Percentiles rank a stretch among this genome's conserved stretches.
These are phyloP conservation scores for Gonocerus acuteangulatus DNA, from an alignment of 2,888 invertebrate genomes.

Conservation along the genomic window DNA sequence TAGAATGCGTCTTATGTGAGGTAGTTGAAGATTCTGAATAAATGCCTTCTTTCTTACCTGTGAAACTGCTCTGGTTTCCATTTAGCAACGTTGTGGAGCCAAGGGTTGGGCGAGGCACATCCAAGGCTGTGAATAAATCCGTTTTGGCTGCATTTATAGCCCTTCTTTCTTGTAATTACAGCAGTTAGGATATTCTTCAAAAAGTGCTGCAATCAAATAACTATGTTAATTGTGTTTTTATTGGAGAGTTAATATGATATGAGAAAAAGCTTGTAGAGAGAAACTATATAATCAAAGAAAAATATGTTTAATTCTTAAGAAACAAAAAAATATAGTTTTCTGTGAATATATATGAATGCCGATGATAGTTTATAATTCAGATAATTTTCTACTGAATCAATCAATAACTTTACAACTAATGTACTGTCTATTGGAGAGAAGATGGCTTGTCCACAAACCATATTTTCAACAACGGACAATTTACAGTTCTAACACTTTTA, in stretches of 20 bases:
- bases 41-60: too few species aligned
- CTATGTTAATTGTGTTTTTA: neutral
- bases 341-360: too few species aligned
- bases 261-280: neutral
- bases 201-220: slow-evolving; percentile 49
- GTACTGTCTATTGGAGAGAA: too few species aligned
- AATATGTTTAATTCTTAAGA: neutral
- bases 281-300: neutral
- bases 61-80: slow-evolving; percentile 24
- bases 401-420: too few species aligned
- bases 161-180: slow-evolving; percentile 70
- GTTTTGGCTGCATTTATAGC: slow-evolving; percentile 65
- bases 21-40: too few species aligned
- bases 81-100: slow-evolving; percentile 60
- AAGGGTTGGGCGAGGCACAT: slow-evolving; percentile 68
- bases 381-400: too few species aligned
- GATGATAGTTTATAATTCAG: too few species aligned
- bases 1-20: too few species aligned
- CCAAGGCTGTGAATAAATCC: slow-evolving; percentile 75
- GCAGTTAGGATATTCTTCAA: slow-evolving; percentile 74
- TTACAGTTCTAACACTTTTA: too few species aligned
- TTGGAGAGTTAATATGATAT: neutral
- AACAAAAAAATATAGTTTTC: neutral
- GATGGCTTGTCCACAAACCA: too few species aligned
- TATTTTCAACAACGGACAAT: too few species aligned